Base-by-base conservation (phyloP, 2,888 invertebrate species). In the Sinohyriopsis cumingii region DNA sequence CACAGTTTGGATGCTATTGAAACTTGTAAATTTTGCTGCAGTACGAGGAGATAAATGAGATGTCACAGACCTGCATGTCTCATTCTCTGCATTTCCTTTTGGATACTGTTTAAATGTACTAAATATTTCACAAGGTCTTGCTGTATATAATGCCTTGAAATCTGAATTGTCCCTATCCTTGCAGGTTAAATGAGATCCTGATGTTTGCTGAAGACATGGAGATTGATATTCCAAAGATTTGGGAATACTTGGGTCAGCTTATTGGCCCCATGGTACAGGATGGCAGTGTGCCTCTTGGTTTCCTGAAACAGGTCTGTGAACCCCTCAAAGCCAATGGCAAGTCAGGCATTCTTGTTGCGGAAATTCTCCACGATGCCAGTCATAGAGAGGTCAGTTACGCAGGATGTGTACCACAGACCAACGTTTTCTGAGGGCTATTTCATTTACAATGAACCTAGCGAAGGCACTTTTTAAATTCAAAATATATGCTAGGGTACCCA, bases 171-270 rank as follows among this genome's bases (percentile, higher is more conserved):
- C 45, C 12, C 3, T 24, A 45, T 20, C 53, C 19, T 65, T 87
- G 25, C 85, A 92, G 95, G 59, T 91, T 95, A 72, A 91, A 92
- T 74, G 93, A 93, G 85, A 92, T 94, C 72, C 90, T 95, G 71
- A 93, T 93, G 73, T 84, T 88, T 77, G 94, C 94, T 20, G 93
- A 94, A 75, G 96, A 96, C 84, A 91, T 95, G 79, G 92, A 93
- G 78, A 93, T 96, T 81, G 96, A 97, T 92, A 93, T 96, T 88
- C 96, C 96, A 55, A 94, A 93, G 90, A 91, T 96, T 73, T 96
- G 95, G 93, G 92, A 93, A 73, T 95, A 95, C 89, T 91, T 95
- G 86, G 94, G 94, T 67, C 94, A 95, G 90, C 92, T 95, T 86
- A 91, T 95, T 78, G 90, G 91, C 86, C 89, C 88, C 0, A 82